Conservation (phyloP, 2,888 invertebrate species). For the Dexiosoma caninum region DNA sequence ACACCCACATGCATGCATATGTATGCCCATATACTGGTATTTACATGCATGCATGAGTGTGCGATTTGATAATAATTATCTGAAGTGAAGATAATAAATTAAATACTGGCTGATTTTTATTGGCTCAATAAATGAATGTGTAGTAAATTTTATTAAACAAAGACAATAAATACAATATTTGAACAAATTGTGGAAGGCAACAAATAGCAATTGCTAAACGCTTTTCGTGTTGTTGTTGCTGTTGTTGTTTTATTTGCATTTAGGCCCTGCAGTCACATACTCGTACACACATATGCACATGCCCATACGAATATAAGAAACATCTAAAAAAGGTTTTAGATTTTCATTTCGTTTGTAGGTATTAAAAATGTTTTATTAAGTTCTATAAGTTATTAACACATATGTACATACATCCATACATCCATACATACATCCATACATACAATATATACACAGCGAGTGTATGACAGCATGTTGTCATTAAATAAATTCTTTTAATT, state of each 20-base stretch:
- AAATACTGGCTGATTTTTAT: conserved; percentile 49
- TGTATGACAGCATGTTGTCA: conserved; percentile 37
- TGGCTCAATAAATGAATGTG: conserved; percentile 50
- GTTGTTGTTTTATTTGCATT: not conserved
- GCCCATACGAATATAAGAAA: not conserved
- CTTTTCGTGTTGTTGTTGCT: too few relatives aligned
- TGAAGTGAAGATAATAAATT: conserved; percentile 47
- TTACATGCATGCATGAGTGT: not conserved
- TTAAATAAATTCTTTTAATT: conserved; percentile 36
- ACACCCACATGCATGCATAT: not conserved
- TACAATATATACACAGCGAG: not conserved
- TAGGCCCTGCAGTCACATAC: conserved; percentile 12
- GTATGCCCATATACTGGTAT: not conserved
- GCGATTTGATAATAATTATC: conserved; percentile 19
- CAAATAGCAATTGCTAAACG: not conserved
- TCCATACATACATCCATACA: too few relatives aligned
- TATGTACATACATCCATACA: too few relatives aligned
- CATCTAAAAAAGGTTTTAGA: conserved; percentile 1
- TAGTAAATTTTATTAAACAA: conserved; percentile 50
- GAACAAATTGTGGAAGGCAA: conserved; percentile 12
- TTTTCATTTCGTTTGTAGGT: not conserved
- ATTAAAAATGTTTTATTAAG: not conserved
- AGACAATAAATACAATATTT: conserved; percentile 39
- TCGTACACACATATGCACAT: not conserved
- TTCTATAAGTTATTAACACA: not conserved